phyloP scores from a whole-genome alignment of 2,797 vertebrate genomes.

The Heteromormyrus szaboi region DNA sequence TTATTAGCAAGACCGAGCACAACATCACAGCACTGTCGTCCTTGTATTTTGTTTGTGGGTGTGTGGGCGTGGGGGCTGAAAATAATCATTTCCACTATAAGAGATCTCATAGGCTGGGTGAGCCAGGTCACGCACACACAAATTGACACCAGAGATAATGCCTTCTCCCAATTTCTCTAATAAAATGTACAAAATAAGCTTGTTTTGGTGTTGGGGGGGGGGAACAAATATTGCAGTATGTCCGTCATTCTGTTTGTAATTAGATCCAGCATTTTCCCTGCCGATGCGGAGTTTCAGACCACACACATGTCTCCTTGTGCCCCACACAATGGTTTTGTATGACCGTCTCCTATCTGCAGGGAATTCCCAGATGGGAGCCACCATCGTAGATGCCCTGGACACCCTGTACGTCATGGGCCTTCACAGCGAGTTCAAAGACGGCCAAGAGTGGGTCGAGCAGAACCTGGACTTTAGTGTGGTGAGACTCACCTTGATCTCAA shows the following conservation, averaged over 20 bases:
- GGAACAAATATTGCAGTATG: neutral
- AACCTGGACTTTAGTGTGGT: constrained; percentile 95
- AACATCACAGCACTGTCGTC: neutral
- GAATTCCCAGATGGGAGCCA: constrained; percentile 90
- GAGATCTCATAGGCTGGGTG: no score
- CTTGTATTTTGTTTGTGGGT: neutral
- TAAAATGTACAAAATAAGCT: neutral
- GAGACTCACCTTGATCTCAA: constrained; percentile 39
- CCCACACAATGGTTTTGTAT: neutral
- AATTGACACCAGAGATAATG: neutral
- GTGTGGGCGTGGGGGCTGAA: neutral
- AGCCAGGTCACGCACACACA: neutral
- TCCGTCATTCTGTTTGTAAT: neutral
- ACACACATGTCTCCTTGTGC: neutral
- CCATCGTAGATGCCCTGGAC: constrained; percentile 93
- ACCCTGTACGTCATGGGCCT: constrained; percentile 97
- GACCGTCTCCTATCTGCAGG: constrained; percentile 53
- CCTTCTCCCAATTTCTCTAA: neutral
- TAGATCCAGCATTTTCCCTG: neutral
- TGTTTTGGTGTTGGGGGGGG: neutral
- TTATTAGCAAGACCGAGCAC: neutral
- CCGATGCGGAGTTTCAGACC: neutral
- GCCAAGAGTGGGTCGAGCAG: constrained; percentile 91
- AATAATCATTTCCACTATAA: neutral
- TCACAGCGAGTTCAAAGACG: constrained; percentile 90